Conservation (phyloP, 2,113 vertebrate species). For the Protobothrops mucrosquamatus region DNA sequence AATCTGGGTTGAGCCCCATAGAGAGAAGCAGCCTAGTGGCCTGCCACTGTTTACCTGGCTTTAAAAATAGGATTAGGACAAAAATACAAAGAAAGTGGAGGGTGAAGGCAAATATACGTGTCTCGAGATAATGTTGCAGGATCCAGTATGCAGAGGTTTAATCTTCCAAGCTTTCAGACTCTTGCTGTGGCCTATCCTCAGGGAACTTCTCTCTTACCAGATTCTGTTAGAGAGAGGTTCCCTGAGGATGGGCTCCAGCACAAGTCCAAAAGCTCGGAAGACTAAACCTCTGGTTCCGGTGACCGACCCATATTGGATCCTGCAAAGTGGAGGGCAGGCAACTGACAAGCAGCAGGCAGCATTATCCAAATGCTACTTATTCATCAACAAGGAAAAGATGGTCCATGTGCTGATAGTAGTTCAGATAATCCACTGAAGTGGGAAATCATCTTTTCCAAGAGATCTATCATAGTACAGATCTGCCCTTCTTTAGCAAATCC, state of each 20-base stretch:
- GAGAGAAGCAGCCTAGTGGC: background rate
- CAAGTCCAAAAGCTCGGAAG: no score
- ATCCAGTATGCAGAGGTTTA: background rate
- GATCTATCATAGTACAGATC: background rate
- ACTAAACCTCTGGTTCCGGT: no score
- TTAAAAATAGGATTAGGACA: background rate
- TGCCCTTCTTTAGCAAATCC: background rate
- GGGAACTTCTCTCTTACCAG: no score
- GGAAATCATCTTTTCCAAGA: background rate
- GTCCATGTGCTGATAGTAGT: background rate
- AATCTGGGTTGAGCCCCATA: background rate
- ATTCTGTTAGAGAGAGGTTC: background rate
- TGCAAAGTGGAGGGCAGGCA: no score
- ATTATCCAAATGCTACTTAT: background rate
- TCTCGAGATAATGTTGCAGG: background rate
- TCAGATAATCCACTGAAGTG: constrained; percentile 8
- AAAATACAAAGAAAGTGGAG: background rate
- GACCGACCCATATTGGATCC: no score
- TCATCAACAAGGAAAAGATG: background rate
- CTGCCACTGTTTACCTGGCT: background rate
- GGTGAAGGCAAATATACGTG: no score
- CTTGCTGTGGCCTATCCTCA: no score
- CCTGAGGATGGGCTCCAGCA: no score
- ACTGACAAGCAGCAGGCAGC: background rate
- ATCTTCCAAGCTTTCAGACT: no score